Evolutionary conservation across 2,113 vertebrate genomes (phyloP).

Genomic region (Saccopteryx bilineata): DNA sequence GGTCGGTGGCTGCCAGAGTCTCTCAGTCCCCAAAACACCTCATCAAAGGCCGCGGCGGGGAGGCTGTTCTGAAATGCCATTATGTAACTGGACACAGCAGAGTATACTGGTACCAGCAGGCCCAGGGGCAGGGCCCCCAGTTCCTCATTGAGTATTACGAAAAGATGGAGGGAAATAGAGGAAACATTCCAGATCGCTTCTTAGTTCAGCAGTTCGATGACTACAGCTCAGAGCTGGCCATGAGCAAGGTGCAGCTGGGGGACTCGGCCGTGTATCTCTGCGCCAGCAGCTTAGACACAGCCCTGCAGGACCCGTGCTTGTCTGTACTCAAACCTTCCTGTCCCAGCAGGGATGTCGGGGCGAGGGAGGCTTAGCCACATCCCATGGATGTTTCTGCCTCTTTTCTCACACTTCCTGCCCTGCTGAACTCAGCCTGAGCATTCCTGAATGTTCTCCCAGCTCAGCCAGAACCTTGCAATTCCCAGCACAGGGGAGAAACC

Average conservation of each 20-base stretch:
- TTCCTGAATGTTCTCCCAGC: neutral
- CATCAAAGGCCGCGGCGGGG: neutral
- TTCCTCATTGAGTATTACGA: constrained; percentile 10
- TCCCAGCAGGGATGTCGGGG: neutral
- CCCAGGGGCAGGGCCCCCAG: neutral
- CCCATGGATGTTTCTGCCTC: neutral
- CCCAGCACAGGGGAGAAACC: neutral
- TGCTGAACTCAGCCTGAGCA: neutral
- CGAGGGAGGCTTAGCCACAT: neutral
- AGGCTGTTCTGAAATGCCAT: neutral
- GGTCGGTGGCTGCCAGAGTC: neutral
- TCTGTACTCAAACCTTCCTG: neutral
- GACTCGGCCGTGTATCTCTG: neutral
- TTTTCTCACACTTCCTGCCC: neutral
- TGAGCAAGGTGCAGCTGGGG: no score
- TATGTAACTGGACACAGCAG: neutral
- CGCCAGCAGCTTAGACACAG: constrained; percentile 23
- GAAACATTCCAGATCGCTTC: neutral
- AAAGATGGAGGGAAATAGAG: fast-evolving
- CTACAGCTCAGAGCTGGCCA: no score
- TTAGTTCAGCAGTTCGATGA: no score
- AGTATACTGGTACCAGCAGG: constrained; percentile 60
- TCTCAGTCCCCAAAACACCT: neutral
- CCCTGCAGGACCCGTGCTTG: neutral
- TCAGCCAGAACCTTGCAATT: neutral